Evolutionary conservation across 2,797 vertebrate species (phyloP).

Genomic region (Gymnothorax javanicus): DNA sequence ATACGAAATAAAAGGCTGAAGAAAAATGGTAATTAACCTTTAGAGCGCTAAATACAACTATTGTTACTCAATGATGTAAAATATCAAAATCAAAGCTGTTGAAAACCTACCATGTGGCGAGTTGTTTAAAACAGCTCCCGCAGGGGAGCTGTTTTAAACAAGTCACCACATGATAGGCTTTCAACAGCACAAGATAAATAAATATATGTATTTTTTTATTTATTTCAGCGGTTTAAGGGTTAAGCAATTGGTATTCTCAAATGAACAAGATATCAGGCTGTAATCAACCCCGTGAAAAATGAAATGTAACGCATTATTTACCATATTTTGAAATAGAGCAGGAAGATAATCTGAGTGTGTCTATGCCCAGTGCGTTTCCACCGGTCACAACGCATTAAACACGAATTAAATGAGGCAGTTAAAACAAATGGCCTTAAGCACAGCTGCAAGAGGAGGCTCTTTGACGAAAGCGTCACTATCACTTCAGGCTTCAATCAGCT

Average conservation of each 20-base stretch:
- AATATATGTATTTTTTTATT: no score
- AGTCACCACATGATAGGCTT: no score
- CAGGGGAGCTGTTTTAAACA: no score
- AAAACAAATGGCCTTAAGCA: conserved; percentile 79
- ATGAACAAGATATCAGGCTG: background rate
- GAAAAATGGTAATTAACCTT: no score
- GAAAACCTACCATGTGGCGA: no score
- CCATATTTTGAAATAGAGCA: conserved; percentile 34
- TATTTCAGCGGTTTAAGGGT: no score
- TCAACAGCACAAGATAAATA: no score
- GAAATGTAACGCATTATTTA: conserved; percentile 51
- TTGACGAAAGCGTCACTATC: conserved; percentile 79
- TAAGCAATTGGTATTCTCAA: background rate
- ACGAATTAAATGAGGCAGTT: conserved; percentile 77
- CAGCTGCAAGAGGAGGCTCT: conserved; percentile 71
- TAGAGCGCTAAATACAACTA: no score
- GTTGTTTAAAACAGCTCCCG: no score
- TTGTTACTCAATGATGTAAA: no score
- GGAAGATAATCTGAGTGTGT: conserved; percentile 52
- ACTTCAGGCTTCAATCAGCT: conserved; percentile 55
- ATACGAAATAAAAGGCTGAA: no score
- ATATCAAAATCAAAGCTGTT: no score
- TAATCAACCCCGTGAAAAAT: background rate
- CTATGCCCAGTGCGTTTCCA: conserved; percentile 69
- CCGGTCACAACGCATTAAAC: conserved; percentile 81